These are phyloP conservation scores for Epinotia brunnichana DNA, from an alignment of 2,888 invertebrate genomes.

Conservation along the genomic window DNA sequence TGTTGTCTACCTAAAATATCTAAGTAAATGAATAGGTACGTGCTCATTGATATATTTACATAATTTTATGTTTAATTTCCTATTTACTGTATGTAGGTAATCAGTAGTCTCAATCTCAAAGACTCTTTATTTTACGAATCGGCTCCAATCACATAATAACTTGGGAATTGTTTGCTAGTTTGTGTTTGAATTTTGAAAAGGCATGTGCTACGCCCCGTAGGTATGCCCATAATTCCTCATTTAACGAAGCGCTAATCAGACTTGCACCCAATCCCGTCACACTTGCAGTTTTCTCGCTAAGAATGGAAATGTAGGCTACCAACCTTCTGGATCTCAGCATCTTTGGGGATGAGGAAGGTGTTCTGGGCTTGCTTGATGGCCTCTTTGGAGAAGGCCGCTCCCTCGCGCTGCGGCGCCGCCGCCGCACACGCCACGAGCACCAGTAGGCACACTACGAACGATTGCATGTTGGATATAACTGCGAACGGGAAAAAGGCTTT, in stretches of 20 bases:
- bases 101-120: too few relatives aligned
- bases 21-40: too few relatives aligned
- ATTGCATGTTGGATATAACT: slow-evolving; percentile 60
- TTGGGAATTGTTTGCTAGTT: too few relatives aligned
- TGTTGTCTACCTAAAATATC: too few relatives aligned
- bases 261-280: too few relatives aligned
- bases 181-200: too few relatives aligned
- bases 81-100: too few relatives aligned
- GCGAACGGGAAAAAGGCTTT: background rate
- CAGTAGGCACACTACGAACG: slow-evolving; percentile 71
- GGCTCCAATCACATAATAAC: too few relatives aligned
- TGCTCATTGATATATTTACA: too few relatives aligned
- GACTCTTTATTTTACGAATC: too few relatives aligned
- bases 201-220: background rate
- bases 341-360: slow-evolving; percentile 92
- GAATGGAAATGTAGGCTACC: background rate
- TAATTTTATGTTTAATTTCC: background rate
- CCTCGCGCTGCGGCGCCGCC: slow-evolving; percentile 89
- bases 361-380: slow-evolving; percentile 94
- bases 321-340: slow-evolving; percentile 92
- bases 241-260: too few relatives aligned
- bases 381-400: slow-evolving; percentile 92
- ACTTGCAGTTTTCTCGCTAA: background rate
- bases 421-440: slow-evolving; percentile 77
- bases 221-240: too few relatives aligned